Evolutionary conservation across 2,797 vertebrate species (phyloP), one percentile per base, ranked within the genome.

Genomic region (Sphenopsis melanotis): DNA sequence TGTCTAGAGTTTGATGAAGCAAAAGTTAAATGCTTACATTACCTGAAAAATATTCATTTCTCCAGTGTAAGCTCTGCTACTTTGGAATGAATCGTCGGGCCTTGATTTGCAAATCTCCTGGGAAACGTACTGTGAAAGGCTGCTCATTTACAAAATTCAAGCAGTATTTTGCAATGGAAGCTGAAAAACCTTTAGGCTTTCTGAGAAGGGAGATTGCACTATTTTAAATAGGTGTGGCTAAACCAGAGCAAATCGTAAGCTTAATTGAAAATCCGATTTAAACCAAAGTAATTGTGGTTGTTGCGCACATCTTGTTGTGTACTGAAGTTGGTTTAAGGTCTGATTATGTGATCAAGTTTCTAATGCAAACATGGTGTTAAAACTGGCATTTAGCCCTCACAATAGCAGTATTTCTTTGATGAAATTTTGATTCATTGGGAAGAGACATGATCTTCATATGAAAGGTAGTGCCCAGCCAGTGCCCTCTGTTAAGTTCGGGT

Each of bases 11-110:
- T 83, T 81, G 89, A 93, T 91, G 92, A 94, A 94, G 78, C 79
- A 95, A 86, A 97, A 93, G 89, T 94, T 91, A 95, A 95, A 90
- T 87, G 94, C 89, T 96, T 94, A 83, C 37, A 50, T 94, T 95
- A 95, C 96, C 94, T 96, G 94, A 86, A 94, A 92, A 83, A 89
- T 87, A 83, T 52, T 95, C 65, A 34, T 89, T 91, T 93, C 85
- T 96, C 72, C 69, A 92, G 41, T 72, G 57, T 71, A 69, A 96
- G 89, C 52, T 94, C 41, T 72, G 37, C 56, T 92, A 83, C 79
- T 94, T 39, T 81, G 82, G 60, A 95, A 64, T 89, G 75, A 95
- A 79, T 91, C 20, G 89, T 92, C 65, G 91, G 79, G 63, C 82
- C 76, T 83, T 83, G 79, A 94, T 97, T 95, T 96, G 91, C 91